Conservation (phyloP, 1,140 invertebrate species). For the Anthonomus grandis region DNA sequence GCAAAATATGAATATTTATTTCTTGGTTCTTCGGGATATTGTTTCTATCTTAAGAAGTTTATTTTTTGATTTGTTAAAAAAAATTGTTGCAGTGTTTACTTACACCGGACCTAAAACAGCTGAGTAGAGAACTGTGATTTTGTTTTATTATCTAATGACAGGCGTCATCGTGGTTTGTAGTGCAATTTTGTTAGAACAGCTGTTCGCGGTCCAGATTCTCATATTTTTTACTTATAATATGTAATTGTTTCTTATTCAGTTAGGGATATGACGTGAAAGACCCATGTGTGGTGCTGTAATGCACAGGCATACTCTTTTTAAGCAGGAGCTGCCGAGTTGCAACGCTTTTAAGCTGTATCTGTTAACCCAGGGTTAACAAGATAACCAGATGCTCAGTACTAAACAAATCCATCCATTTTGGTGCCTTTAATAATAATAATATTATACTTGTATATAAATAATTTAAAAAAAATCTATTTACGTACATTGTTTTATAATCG, state of each 20-base stretch:
- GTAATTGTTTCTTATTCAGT: no score
- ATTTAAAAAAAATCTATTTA: constrained; percentile 26
- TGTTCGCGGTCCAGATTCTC: no score
- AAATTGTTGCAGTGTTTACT: constrained; percentile 9
- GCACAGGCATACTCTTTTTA: constrained; percentile 26
- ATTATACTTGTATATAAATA: constrained; percentile 30
- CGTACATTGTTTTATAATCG: constrained; percentile 16
- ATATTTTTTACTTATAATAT: no score
- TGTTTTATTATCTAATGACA: no score
- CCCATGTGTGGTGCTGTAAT: constrained; percentile 6
- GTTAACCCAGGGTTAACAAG: constrained; percentile 24
- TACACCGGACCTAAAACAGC: no score
- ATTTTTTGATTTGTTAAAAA: constrained; percentile 8
- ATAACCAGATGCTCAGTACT: constrained; percentile 34
- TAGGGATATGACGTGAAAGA: no score
- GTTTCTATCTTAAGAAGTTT: constrained; percentile 1
- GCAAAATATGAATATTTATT: not conserved
- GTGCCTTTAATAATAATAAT: constrained; percentile 33
- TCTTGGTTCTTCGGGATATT: not conserved
- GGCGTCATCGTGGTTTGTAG: no score
- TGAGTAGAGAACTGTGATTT: no score
- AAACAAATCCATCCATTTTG: constrained; percentile 40
- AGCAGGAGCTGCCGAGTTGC: constrained; percentile 25
- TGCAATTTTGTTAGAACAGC: no score
- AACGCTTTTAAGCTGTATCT: constrained; percentile 17